These are phyloP conservation scores for Drosophila murphyi DNA, from an alignment of 1,140 invertebrate species.

Conservation along the genomic window DNA sequence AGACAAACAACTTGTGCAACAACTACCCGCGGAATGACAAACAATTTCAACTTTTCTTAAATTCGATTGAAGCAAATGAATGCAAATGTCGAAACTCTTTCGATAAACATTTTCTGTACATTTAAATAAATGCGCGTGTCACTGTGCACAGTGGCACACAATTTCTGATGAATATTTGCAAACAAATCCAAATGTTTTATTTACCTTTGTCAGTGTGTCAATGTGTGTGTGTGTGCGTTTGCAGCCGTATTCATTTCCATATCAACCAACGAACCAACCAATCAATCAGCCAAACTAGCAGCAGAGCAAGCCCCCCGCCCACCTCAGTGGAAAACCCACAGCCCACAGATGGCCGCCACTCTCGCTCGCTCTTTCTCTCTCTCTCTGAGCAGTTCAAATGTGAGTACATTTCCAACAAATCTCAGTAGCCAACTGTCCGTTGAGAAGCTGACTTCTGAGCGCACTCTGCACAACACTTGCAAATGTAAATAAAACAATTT, in stretches of 20 bases:
- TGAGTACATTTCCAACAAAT: constrained; percentile 40
- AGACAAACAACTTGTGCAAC: constrained; percentile 20
- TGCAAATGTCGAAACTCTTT: constrained; percentile 23
- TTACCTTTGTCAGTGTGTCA: constrained; percentile 50
- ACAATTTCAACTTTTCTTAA: constrained; percentile 33
- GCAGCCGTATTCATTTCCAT: constrained; percentile 17
- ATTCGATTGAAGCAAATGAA: constrained; percentile 35
- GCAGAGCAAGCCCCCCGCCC: constrained; percentile 3
- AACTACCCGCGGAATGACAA: constrained; percentile 36
- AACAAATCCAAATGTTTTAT: constrained; percentile 73
- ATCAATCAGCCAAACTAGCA: constrained; percentile 13
- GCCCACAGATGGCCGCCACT: background rate
- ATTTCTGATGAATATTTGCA: constrained; percentile 77
- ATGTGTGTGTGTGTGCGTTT: constrained; percentile 26
- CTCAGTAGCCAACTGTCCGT: background rate
- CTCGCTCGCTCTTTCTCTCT: background rate
- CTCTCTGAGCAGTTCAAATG: constrained; percentile 21
- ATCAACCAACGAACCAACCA: background rate
- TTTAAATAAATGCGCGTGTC: constrained; percentile 73
- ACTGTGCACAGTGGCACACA: constrained; percentile 62
- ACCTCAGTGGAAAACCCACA: background rate
- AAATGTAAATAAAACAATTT: constrained; percentile 60
- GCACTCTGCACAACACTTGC: constrained; percentile 48
- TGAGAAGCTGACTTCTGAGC: background rate
- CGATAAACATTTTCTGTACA: constrained; percentile 62